Evolutionary conservation across 2,797 vertebrate species (phyloP).

Genomic region (Carapus acus): DNA sequence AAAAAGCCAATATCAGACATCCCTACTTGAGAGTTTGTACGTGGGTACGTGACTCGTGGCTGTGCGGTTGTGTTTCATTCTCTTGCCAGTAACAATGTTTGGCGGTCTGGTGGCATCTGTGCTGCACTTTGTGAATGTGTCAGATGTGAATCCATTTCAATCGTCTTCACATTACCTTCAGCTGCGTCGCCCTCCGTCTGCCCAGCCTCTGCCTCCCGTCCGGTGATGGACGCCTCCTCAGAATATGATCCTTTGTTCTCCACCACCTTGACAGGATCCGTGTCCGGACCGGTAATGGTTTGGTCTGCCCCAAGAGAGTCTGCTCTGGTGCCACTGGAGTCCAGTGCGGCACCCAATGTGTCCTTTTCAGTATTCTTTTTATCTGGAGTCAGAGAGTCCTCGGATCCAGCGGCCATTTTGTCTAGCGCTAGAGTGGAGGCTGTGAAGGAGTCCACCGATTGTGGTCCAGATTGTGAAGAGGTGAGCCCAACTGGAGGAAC

Average conservation of each 20-base stretch:
- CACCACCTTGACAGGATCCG: neutral
- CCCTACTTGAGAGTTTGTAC: too few relatives aligned
- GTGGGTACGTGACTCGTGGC: too few relatives aligned
- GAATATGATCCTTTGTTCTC: slow-evolving; percentile 1
- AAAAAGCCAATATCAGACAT: too few relatives aligned
- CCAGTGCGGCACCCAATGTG: neutral
- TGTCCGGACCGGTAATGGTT: neutral
- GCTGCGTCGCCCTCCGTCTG: slow-evolving; percentile 16
- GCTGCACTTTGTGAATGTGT: too few relatives aligned
- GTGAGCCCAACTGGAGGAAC: slow-evolving; percentile 40
- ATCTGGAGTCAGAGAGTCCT: slow-evolving; percentile 13
- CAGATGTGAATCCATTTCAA: too few relatives aligned
- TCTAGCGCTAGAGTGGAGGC: neutral
- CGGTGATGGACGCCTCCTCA: slow-evolving; percentile 10
- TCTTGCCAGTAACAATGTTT: too few relatives aligned
- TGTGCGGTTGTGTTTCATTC: too few relatives aligned
- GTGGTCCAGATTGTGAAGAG: slow-evolving; percentile 23
- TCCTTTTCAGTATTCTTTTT: slow-evolving; percentile 1
- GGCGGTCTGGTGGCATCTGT: too few relatives aligned
- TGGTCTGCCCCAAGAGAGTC: slow-evolving; percentile 11
- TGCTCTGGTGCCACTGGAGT: too few relatives aligned
- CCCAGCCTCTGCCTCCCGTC: slow-evolving; percentile 20
- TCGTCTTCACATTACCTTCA: too few relatives aligned
- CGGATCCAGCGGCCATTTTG: neutral
- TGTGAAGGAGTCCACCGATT: slow-evolving; percentile 7